phyloP scores from a whole-genome alignment of 2,797 vertebrate species.

The Neostethus bicornis region DNA sequence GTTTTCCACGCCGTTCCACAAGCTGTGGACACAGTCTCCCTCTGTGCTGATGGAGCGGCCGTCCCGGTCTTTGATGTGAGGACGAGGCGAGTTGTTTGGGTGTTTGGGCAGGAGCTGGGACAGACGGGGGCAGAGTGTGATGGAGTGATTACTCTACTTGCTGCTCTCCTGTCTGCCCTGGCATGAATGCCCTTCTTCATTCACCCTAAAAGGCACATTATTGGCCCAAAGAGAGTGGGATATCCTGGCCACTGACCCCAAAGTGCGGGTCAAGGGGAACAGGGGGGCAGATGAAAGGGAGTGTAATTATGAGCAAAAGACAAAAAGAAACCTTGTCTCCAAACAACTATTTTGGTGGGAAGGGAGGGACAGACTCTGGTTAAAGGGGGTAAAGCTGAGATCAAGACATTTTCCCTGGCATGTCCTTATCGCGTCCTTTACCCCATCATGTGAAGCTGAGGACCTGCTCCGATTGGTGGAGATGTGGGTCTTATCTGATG shows the following conservation, averaged over 20 bases:
- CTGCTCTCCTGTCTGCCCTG: constrained; percentile 79
- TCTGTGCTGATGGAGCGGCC: constrained; percentile 72
- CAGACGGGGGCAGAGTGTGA: constrained; percentile 77
- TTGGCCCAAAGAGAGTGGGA: constrained; percentile 81
- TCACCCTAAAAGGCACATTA: constrained; percentile 85
- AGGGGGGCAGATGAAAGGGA: constrained; percentile 84
- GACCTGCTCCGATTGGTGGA: constrained; percentile 71
- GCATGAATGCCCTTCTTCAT: constrained; percentile 87
- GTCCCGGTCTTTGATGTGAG: constrained; percentile 77
- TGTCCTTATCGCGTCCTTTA: constrained; percentile 73
- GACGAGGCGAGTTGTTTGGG: constrained; percentile 73
- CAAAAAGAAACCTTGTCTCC: constrained; percentile 85
- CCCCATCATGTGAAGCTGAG: constrained; percentile 54
- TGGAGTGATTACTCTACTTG: constrained; percentile 82
- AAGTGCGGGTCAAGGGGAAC: constrained; percentile 82
- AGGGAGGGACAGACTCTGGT: constrained; percentile 53
- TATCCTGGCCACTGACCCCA: constrained; percentile 85
- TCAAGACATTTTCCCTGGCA: constrained; percentile 77
- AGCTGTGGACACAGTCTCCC: constrained; percentile 60
- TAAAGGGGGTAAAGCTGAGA: constrained; percentile 73
- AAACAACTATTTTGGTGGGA: constrained; percentile 86
- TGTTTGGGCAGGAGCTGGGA: constrained; percentile 75
- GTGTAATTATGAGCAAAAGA: constrained; percentile 81
- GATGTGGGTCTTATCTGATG: constrained; percentile 76
- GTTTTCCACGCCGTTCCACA: constrained; percentile 54